These are phyloP conservation scores for Thumatha senex DNA, from an alignment of 2,888 invertebrate species.

Conservation along the genomic window DNA sequence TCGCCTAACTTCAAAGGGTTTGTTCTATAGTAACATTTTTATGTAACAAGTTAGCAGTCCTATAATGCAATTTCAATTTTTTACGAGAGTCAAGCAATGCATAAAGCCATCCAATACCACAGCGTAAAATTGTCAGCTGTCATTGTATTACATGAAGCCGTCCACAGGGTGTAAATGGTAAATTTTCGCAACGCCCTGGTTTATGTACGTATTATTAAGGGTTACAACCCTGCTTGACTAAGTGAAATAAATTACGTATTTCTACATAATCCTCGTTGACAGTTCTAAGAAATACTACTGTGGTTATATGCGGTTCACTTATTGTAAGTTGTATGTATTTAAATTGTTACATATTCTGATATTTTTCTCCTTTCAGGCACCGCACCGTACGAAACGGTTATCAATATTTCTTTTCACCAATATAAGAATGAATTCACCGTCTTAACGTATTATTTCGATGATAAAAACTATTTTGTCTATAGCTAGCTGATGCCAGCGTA, in stretches of 20 bases:
- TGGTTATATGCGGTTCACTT: constrained; percentile 8
- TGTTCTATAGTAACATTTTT: too few relatives aligned
- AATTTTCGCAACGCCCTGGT: constrained; percentile 35
- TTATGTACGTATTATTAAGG: constrained; percentile 42
- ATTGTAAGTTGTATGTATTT: constrained; percentile 6
- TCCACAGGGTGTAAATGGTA: constrained; percentile 30
- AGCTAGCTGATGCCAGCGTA: too few relatives aligned
- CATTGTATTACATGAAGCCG: constrained; percentile 24
- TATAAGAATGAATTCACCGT: too few relatives aligned
- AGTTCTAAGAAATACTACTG: constrained; percentile 21
- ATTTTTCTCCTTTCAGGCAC: neutral
- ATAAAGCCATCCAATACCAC: constrained; percentile 7
- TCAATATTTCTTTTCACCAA: too few relatives aligned
- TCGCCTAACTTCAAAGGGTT: too few relatives aligned
- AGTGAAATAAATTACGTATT: constrained; percentile 39
- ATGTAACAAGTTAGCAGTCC: too few relatives aligned
- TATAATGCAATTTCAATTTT: too few relatives aligned
- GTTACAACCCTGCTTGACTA: constrained; percentile 40
- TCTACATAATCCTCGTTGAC: constrained; percentile 31
- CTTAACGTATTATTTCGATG: too few relatives aligned
- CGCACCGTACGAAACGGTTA: too few relatives aligned
- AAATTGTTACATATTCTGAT: neutral
- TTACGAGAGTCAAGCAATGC: constrained; percentile 36
- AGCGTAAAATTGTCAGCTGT: too few relatives aligned
- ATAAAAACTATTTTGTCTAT: too few relatives aligned